These are phyloP conservation scores for Eilema sororculum DNA, from an alignment of 2,888 invertebrate species.

Conservation along the genomic window DNA sequence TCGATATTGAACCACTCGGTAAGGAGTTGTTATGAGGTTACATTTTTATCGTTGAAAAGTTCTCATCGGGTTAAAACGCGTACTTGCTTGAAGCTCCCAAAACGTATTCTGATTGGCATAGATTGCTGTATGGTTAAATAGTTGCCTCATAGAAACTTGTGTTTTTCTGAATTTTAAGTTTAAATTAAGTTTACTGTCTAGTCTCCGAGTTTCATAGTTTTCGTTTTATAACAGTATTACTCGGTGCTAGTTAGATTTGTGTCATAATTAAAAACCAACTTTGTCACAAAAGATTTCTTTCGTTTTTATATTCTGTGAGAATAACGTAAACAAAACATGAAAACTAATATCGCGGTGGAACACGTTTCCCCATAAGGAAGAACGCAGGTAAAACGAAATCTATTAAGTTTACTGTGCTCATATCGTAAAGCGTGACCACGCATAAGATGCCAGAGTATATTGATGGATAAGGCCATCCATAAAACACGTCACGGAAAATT, in stretches of 20 bases:
- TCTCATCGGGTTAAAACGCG: too few species aligned
- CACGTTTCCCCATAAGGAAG: slow-evolving; percentile 15
- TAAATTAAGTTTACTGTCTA: neutral
- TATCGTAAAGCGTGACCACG: slow-evolving; percentile 27
- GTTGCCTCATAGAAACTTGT: neutral
- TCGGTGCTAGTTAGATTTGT: neutral
- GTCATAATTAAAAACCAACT: neutral
- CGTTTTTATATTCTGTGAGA: neutral
- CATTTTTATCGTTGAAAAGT: neutral
- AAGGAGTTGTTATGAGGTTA: neutral
- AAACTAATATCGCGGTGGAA: neutral
- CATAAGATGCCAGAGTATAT: slow-evolving; percentile 22
- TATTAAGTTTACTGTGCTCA: slow-evolving; percentile 21
- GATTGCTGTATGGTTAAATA: too few species aligned
- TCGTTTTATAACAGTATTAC: neutral
- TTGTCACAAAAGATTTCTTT: neutral
- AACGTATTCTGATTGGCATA: too few species aligned
- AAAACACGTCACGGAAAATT: neutral
- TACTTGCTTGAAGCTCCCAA: too few species aligned
- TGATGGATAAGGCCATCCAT: slow-evolving; percentile 15
- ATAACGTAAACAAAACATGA: slow-evolving; percentile 1
- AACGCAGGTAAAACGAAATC: slow-evolving; percentile 13
- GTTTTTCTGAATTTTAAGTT: neutral
- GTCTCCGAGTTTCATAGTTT: neutral
- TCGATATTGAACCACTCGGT: neutral